Evolutionary conservation across 2,888 invertebrate genomes (phyloP).

Genomic region (Himalopsyche anomala): DNA sequence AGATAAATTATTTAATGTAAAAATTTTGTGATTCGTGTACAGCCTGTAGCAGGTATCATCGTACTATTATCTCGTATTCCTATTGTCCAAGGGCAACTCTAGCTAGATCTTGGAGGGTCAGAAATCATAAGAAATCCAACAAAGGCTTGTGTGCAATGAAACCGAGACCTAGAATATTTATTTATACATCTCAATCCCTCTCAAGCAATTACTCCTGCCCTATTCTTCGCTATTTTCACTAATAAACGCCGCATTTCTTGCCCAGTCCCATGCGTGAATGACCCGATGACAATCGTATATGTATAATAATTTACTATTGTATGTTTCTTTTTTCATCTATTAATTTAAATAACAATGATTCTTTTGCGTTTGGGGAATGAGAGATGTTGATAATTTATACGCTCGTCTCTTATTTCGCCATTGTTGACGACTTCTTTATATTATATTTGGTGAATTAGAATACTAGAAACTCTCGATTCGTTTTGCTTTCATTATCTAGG

Average conservation of each 20-base stretch:
- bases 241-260: constrained; percentile 64
- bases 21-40: not conserved
- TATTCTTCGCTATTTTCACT: constrained; percentile 61
- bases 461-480: constrained; percentile 13
- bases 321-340: not conserved
- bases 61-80: not conserved
- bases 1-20: too few species aligned
- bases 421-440: constrained; percentile 8
- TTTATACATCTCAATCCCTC: constrained; percentile 36
- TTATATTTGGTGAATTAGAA: constrained; percentile 23
- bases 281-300: constrained; percentile 48
- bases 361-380: not conserved
- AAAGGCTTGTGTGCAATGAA: not conserved
- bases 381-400: constrained; percentile 33
- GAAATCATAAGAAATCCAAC: not conserved
- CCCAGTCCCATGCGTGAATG: constrained; percentile 37
- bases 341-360: constrained; percentile 34
- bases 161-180: constrained; percentile 35
- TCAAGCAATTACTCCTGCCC: constrained; percentile 46
- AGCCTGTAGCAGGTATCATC: not conserved
- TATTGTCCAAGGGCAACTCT: not conserved
- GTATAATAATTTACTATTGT: constrained; percentile 40
- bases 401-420: constrained; percentile 29
- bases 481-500: not conserved
- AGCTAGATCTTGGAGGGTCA: constrained; percentile 2